Evolutionary conservation across 2,113 vertebrate species (phyloP), one percentile per base, ranked within the genome.

Genomic region (Proterorhinus semilunaris): DNA sequence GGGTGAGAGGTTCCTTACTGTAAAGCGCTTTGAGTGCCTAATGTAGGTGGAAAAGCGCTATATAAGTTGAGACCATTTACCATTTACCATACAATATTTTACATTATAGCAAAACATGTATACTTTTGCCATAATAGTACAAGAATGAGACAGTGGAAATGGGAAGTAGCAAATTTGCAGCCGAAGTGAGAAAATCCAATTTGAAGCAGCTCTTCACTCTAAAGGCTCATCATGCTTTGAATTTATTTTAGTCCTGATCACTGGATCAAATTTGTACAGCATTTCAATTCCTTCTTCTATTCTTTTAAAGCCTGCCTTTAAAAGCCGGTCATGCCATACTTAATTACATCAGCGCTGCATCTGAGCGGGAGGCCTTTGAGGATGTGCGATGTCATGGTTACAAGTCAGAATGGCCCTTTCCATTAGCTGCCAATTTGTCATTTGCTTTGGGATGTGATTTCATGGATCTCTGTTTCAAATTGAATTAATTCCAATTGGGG

Each of bases 381-480:
- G 85, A 84, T 85, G 83, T 81, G 82, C 78, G 62, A 86, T 81
- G 89, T 85, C 81, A 85, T 77, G 86, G 78, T 76, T 86, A 82
- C 87, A 75, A 85, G 88, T 79, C 21, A 42, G 84, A 87, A 86
- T 83, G 83, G 74, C 75, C 82, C 72, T 83, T 90, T 84, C 86
- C 85, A 91, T 91, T 87, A 89, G 84, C 72, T 82, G 77, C 81
- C 86, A 86, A 87, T 87, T 90, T 86, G 88, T 84, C 82, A 88
- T 86, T 84, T 83, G 86, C 82, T 86, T 80, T 71, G 74, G 85
- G 82, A 81, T 80, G 77, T 78, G 73, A 89, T 88, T 87, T 87
- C 83, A 89, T 75, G 86, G 77, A 84, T 80, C 77, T 83, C 71
- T 81, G 83, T 90, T 84, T 90, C 76, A 85, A 86, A 90, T 87